Evolutionary conservation across 2,113 vertebrate species (phyloP).

Genomic region (Brachionichthys hirsutus): DNA sequence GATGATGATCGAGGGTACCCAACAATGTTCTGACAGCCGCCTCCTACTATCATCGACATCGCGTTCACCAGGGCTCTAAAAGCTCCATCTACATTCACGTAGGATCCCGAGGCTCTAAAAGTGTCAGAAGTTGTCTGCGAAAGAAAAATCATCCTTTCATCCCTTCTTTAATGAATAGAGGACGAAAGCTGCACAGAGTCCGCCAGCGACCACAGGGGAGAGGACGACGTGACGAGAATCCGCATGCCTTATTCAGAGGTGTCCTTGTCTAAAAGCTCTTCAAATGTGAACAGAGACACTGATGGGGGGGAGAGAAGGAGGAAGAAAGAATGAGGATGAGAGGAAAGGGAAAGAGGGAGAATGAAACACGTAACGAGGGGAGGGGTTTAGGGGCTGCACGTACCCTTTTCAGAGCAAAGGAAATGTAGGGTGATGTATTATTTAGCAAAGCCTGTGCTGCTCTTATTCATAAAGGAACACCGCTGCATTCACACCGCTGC

Average conservation of each 20-base stretch:
- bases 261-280: conserved; percentile 75
- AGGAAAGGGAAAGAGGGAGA: not conserved
- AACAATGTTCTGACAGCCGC: conserved; percentile 38
- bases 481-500: conserved; percentile 15
- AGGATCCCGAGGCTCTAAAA: conserved; percentile 35
- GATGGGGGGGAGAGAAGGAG: conserved; percentile 8
- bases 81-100: conserved; percentile 46
- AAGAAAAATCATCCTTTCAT: conserved; percentile 44
- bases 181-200: conserved; percentile 38
- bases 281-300: conserved; percentile 47
- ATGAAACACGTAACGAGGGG: conserved; percentile 22
- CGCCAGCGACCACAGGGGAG: conserved; percentile 47
- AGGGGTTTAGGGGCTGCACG: conserved; percentile 18
- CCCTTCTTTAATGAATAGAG: conserved; percentile 54
- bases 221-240: conserved; percentile 66
- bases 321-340: conserved; percentile 4
- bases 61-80: conserved; percentile 31
- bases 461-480: conserved; percentile 55
- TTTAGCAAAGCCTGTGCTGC: conserved; percentile 51
- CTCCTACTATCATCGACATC: conserved; percentile 34
- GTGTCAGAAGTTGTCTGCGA: conserved; percentile 39
- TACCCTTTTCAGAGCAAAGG: conserved; percentile 37
- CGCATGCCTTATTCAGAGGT: conserved; percentile 75
- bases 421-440: conserved; percentile 64
- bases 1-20: conserved; percentile 55